phyloP scores from a whole-genome alignment of 2,113 vertebrate genomes.

The Helogale parvula region DNA sequence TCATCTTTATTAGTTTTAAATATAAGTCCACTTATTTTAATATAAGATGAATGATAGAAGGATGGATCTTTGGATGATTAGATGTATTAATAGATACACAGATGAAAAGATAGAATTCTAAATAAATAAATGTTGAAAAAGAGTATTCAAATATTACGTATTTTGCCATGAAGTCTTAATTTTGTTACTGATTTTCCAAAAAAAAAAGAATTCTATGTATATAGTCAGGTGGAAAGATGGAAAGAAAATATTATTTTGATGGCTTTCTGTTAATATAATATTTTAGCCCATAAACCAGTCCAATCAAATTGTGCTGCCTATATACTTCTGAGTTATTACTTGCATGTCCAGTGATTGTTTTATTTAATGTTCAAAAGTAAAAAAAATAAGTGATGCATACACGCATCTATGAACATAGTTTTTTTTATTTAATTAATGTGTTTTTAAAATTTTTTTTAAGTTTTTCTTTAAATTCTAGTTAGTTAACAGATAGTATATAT shows the following conservation, averaged over 20 bases:
- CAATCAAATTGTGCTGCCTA: background rate
- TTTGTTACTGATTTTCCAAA: background rate
- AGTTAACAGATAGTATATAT: background rate
- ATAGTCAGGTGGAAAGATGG: background rate
- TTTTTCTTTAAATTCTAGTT: background rate
- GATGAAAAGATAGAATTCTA: background rate
- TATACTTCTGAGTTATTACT: background rate
- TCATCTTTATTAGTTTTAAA: background rate
- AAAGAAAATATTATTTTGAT: background rate
- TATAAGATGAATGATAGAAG: background rate
- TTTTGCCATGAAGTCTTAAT: background rate
- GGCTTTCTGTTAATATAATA: background rate
- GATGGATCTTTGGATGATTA: background rate
- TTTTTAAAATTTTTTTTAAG: background rate
- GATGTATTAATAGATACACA: background rate
- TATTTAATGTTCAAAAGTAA: background rate
- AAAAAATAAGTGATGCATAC: background rate
- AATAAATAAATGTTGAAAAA: background rate
- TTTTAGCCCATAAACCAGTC: background rate
- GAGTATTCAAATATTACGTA: background rate
- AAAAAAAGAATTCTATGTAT: background rate
- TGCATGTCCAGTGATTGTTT: background rate
- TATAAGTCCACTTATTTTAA: background rate
- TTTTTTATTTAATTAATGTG: background rate
- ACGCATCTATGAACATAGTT: background rate